These are phyloP conservation scores for Idris sp. DNA, from an alignment of 1,140 invertebrate species.

Conservation along the genomic window DNA sequence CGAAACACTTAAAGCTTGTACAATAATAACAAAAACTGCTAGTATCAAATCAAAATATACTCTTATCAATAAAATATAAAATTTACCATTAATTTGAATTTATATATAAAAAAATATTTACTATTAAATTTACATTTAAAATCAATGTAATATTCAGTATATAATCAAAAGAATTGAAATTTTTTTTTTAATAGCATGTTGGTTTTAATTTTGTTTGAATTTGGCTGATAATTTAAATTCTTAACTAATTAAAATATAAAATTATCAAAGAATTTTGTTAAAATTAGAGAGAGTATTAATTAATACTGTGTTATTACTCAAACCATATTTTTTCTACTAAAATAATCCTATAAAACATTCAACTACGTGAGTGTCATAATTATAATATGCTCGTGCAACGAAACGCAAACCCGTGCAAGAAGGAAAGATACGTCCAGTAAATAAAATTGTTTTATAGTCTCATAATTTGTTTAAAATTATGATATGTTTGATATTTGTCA, in stretches of 20 bases:
- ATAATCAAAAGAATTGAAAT: no score
- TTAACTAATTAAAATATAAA: no score
- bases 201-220: no score
- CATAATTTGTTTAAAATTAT: not conserved
- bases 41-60: not conserved
- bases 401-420: constrained; percentile 48
- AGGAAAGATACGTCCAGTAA: constrained; percentile 31
- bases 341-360: constrained; percentile 1
- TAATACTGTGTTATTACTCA: not conserved
- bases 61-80: not conserved
- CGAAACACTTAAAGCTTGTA: constrained; percentile 33
- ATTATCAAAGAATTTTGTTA: no score
- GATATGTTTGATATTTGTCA: no score
- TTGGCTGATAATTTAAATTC: no score
- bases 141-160: no score
- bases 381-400: constrained; percentile 42
- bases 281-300: not conserved
- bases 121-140: no score
- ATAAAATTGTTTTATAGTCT: constrained; percentile 11
- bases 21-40: constrained; percentile 29
- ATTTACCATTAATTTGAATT: not conserved
- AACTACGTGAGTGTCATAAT: constrained; percentile 17
- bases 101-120: not conserved
- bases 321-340: constrained; percentile 5
- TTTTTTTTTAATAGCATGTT: no score